Base-by-base conservation (phyloP, 2,888 invertebrate species). In the Disparrhopalites patrizii region DNA sequence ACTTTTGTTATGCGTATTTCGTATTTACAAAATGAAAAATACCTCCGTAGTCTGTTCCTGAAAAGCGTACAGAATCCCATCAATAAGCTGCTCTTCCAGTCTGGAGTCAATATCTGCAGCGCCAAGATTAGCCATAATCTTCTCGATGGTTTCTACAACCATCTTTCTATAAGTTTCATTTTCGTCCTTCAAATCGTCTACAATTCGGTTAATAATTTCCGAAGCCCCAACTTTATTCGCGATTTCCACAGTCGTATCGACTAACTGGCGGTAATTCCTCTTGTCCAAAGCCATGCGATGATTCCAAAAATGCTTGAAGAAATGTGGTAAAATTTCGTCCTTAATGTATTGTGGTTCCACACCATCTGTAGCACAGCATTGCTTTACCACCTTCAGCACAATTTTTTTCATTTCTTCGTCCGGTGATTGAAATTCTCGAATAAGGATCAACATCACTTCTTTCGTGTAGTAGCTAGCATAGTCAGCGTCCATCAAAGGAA, bases 391-490 rank as follows among this genome's bases (percentile, higher is more conserved):
- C 85, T 99, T 99, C 71, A 99, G 83, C 0, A 99, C 99, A 82
- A 99, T 99, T 79, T 99, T 99, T 81, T 99, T 99, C 99, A 99
- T 99, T 84, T 99, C 99, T 80, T 99, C 99, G 80, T 99, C 99
- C 0, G 99, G 99, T 65, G 98, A 98, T 81, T 97, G 97, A 81
- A 99, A 99, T 83, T 99, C 99, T 81, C 99, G 87, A 76, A 99
- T 98, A 28, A 99, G 84, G 80, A 99, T 99, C 81, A 95, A 82
- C 96, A 96, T 96, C 79, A 97, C 99, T 88, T 99, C 99, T 76
- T 97, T 86, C 1, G 99, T 99, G 79, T 99, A 99, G 80, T 99
- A 99, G 81, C 97, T 98, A 0, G 99, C 99, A 78, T 99, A 99
- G 81, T 99, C 99, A 65, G 97, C 97, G 78, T 99, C 99, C 99